Evolutionary conservation across 2,113 vertebrate species (phyloP).

Genomic region (Fregetta grallaria): DNA sequence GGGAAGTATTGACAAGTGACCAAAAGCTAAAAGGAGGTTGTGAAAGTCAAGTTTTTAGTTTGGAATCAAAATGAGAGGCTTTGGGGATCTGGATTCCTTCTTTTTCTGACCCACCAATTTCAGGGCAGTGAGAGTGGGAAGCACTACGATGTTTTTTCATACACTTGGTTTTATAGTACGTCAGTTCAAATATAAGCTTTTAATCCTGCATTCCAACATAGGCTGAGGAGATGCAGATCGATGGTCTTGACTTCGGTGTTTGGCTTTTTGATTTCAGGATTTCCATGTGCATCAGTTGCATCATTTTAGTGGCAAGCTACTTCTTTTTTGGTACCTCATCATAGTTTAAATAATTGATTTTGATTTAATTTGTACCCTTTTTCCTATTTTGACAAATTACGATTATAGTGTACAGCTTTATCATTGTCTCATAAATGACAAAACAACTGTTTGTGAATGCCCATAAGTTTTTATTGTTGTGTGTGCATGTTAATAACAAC

Average conservation of each 20-base stretch:
- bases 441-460: conserved; percentile 26
- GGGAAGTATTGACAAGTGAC: not conserved
- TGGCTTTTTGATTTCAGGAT: not conserved
- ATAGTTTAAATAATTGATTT: not conserved
- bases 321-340: not conserved
- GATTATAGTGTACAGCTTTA: not conserved
- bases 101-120: not conserved
- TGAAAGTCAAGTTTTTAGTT: not conserved
- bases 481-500: conserved; percentile 10
- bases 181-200: not conserved
- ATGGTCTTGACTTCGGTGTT: not conserved
- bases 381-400: not conserved
- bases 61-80: not conserved
- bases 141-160: not conserved
- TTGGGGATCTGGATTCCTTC: not conserved
- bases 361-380: conserved; percentile 8
- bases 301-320: not conserved
- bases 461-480: conserved; percentile 49
- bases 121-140: not conserved
- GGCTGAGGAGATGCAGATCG: not conserved
- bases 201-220: not conserved
- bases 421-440: conserved; percentile 50
- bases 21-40: not conserved
- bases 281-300: not conserved
- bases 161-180: not conserved